phyloP scores from a whole-genome alignment of 2,888 invertebrate species.

The Oscheius sp. region DNA sequence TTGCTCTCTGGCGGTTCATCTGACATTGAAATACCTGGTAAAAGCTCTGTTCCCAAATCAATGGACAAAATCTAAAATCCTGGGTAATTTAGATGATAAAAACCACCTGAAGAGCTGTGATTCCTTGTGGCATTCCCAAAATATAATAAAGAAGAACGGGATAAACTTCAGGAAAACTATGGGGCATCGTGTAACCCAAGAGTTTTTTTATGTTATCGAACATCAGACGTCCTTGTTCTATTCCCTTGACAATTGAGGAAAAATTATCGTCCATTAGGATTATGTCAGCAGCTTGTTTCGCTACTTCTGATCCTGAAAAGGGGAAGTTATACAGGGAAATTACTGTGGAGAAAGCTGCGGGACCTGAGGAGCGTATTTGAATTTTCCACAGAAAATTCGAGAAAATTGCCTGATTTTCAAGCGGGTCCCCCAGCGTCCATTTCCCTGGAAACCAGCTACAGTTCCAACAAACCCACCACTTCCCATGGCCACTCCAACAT shows the following conservation, averaged over 20 bases:
- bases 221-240: slow-evolving; percentile 54
- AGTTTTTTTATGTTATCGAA: slow-evolving; percentile 56
- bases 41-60: slow-evolving; percentile 51
- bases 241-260: slow-evolving; percentile 49
- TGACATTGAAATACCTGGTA: slow-evolving; percentile 48
- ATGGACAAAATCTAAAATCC: slow-evolving; percentile 44
- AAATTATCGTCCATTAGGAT: slow-evolving; percentile 59
- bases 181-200: slow-evolving; percentile 51
- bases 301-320: slow-evolving; percentile 43
- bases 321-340: too few relatives aligned
- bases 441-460: too few relatives aligned
- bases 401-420: too few relatives aligned
- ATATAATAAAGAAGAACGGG: slow-evolving; percentile 52
- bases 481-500: slow-evolving; percentile 40
- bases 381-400: too few relatives aligned
- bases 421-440: too few relatives aligned
- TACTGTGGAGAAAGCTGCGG: too few relatives aligned
- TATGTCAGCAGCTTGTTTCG: slow-evolving; percentile 58
- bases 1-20: slow-evolving; percentile 50
- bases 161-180: slow-evolving; percentile 44
- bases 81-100: neutral
- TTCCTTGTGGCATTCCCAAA: slow-evolving; percentile 46
- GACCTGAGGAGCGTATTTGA: too few relatives aligned
- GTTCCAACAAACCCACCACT: slow-evolving; percentile 33
- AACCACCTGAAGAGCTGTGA: slow-evolving; percentile 49